Base-by-base conservation (phyloP, 2,797 vertebrate species). In the Tokudaia muenninki region DNA sequence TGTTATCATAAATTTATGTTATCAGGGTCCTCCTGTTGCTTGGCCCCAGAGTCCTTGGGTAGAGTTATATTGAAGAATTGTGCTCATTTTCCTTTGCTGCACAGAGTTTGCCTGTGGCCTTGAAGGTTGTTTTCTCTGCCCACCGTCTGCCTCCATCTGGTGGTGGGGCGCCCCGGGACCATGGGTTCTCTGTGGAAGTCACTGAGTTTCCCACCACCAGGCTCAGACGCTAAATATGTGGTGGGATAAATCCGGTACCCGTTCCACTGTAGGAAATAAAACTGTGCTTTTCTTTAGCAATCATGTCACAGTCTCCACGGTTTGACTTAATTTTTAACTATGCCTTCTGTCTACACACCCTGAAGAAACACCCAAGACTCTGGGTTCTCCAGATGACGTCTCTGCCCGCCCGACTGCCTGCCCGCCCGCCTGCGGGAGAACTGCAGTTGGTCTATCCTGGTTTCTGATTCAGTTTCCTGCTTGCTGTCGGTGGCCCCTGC, bases 401-500 rank as follows among this genome's bases (percentile, higher is more conserved):
- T 72, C 31, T 80, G 12, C 26, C 14, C 19, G 9, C 29, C 14
- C 34, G 65, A 19, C 29, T 81, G 24, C 1, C 50, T 41, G 41
- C 41, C 29, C 1, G 55, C 59, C 61, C 78, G 21, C 70, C 67
- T 61, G 72, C 31, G 2, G 14, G 74, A 50, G 61, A 77, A 22
- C 44, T 65, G 47, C 29, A 74, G n/a, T 1, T 34, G 31, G 41
- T 41, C 1, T 57, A 34, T 75, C 83, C 67, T 81, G 34, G 88
- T 50, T 89, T 95, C 93, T 95, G 88, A 29, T 94, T 94, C 72
- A 47, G 44, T 14, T n/a, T 94, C 50, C 67, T 63, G 67, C 31
- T 95, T 95, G 65, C 94, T 91, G 37, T 95, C 95, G 55, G 74
- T n/a, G 67, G 81, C 13, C 74, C 74, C 63, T 94, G 90, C 70